Base-by-base conservation (phyloP, 2,888 invertebrate species). In the Oligia strigilis region DNA sequence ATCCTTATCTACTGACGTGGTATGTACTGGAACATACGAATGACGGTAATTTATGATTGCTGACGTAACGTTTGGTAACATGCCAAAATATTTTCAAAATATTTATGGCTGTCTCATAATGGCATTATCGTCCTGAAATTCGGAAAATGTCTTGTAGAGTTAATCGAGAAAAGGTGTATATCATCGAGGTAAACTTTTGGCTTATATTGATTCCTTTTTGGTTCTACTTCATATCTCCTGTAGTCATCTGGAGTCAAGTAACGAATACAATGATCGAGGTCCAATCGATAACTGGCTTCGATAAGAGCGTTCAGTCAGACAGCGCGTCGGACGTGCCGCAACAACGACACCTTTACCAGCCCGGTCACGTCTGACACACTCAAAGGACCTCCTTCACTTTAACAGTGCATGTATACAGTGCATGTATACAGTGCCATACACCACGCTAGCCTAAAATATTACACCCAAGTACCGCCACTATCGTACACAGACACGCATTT, bases 281-380 rank as follows among this genome's bases (percentile, higher is more conserved):
- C 58, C 72, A 70, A 87, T 82, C 72, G 78, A 86, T 88, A 86
- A 83, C 73, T 64, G 69, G 43, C 49, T 19, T 55, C 46, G 88
- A 87, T 87, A 87, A 87, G 78, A 83, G 64, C 14, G 74, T 74
- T 74, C 66, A 76, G 83, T 69, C 80, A 90, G 91, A 91, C 91
- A 83, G 90, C 80, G 76, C 77, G 89, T 80, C 90, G 80, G 80
- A 89, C 89, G 88, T 90, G 89, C 69, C 75, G 65, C 70, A 72
- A 91, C 91, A 91, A 92, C 89, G 89, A 29, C 82, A 89, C 87
- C 92, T 93, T 94, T 92, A 82, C 92, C 86, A 93, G 89, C 93
- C 90, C 81, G 89, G 91, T 95, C 96, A 96, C 95, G 95, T 95
- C 89, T 93, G 95, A 95, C 96, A 95, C 90, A 95, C 93, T 95